A percentile compares a stretch with the other conserved stretches of the same genome.
Conservation (phyloP, 2,888 invertebrate genomes). For the Hanleya hanleyi region DNA sequence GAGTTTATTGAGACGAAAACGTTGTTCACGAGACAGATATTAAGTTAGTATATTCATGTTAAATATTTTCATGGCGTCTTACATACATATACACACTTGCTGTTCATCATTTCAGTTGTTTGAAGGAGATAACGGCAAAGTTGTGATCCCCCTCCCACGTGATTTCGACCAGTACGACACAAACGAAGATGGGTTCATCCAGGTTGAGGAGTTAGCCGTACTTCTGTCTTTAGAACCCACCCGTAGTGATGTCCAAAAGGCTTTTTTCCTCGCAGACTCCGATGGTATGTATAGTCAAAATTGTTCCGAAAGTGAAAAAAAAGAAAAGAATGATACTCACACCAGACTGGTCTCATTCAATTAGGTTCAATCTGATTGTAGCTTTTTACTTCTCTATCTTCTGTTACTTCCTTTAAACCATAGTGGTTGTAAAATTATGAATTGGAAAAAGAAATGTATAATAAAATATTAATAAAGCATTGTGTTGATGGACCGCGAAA, state of each 20-base stretch:
- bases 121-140: neutral
- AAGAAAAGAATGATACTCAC: neutral
- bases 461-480: no score
- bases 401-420: neutral
- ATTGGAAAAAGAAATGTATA: no score
- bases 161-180: constrained; percentile 4
- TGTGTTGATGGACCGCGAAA: no score
- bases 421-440: neutral
- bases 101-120: neutral
- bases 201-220: neutral
- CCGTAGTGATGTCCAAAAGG: neutral
- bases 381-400: neutral
- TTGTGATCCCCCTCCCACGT: neutral
- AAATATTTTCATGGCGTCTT: no score
- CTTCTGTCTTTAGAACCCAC: neutral
- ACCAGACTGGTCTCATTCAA: neutral
- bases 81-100: no score
- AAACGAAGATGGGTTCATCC: neutral
- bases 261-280: neutral
- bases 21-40: no score
- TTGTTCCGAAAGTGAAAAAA: neutral
- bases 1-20: no score
- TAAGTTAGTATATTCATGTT: no score
- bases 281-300: neutral
- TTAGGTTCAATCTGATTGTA: neutral